Base-by-base conservation (phyloP, 2,113 vertebrate species). In the Kryptolebias marmoratus region DNA sequence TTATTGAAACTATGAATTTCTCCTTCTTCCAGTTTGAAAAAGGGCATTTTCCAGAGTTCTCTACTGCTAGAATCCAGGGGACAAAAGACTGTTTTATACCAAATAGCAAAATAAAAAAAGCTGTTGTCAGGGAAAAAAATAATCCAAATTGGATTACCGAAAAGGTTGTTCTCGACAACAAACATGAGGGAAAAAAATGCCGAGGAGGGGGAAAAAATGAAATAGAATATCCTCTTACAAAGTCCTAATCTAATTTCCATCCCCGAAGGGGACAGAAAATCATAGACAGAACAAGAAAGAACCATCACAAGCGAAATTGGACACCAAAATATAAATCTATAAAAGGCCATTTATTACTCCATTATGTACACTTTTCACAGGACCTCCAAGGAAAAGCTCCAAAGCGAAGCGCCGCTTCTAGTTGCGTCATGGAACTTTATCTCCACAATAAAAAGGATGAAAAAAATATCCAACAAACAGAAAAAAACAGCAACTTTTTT, bases 291-390 rank as follows among this genome's bases (percentile, higher is more conserved):
- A 90, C 87, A 87, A 91, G 89, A 92, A 83, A 90, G 90, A 92
- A 93, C 87, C 91, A 94, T 92, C 89, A 92, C 89, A 89, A 91
- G 89, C 83, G 91, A 90, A 94, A 93, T 88, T 90, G 90, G 92
- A 94, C 93, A 93, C 92, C 90, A 93, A 93, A 94, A 94, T 93
- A 94, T 91, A 94, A 93, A 94, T 94, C 93, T 94, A 94, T 93
- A 93, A 94, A 94, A 92, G 89, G 90, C 90, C 89, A 93, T 93
- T 94, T 94, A 93, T 91, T 92, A 93, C 93, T 93, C 94, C 93
- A 95, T 92, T 96, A 97, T 97, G 94, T 97, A 97, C 96, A 97
- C 87, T 95, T 95, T 96, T 95, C 95, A 96, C 95, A 97, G 92
- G 94, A 88, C 89, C 94, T 93, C 91, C 82, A 62, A 86, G 84